These are phyloP conservation scores for Coleophora flavipennella DNA, from an alignment of 2,888 invertebrate species.

Conservation along the genomic window DNA sequence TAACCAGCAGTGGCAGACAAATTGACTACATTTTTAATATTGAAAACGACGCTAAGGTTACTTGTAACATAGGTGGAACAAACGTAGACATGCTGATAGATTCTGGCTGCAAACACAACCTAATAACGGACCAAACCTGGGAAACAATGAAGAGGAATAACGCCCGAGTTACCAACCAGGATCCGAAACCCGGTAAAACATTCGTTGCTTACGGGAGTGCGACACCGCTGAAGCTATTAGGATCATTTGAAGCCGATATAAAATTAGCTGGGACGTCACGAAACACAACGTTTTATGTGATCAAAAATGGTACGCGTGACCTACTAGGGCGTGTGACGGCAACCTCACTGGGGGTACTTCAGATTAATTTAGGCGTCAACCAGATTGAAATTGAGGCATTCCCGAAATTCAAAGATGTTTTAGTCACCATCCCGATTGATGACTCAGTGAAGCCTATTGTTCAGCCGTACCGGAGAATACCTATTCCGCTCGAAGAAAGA, in stretches of 20 bases:
- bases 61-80: too few species aligned
- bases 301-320: conserved; percentile 13
- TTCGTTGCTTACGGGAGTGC: conserved; percentile 16
- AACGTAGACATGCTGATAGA: too few species aligned
- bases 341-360: conserved; percentile 11
- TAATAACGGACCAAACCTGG: too few species aligned
- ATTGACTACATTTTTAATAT: conserved; percentile 17
- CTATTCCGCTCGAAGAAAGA: not conserved
- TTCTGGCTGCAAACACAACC: too few species aligned
- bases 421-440: conserved; percentile 8
- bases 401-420: conserved; percentile 12
- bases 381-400: conserved; percentile 3
- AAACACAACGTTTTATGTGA: conserved; percentile 13
- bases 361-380: conserved; percentile 13
- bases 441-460: conserved; percentile 1
- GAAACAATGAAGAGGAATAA: conserved; percentile 11
- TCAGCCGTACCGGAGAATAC: conserved; percentile 16
- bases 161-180: conserved; percentile 9
- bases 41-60: conserved; percentile 10
- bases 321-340: conserved; percentile 16
- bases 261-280: not conserved
- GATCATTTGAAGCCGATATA: conserved; percentile 16
- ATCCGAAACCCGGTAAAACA: conserved; percentile 7
- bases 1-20: not conserved
- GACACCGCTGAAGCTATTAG: conserved; percentile 12